These are phyloP conservation scores for Bombus turneri DNA, from an alignment of 1,140 invertebrate species.

Conservation along the genomic window DNA sequence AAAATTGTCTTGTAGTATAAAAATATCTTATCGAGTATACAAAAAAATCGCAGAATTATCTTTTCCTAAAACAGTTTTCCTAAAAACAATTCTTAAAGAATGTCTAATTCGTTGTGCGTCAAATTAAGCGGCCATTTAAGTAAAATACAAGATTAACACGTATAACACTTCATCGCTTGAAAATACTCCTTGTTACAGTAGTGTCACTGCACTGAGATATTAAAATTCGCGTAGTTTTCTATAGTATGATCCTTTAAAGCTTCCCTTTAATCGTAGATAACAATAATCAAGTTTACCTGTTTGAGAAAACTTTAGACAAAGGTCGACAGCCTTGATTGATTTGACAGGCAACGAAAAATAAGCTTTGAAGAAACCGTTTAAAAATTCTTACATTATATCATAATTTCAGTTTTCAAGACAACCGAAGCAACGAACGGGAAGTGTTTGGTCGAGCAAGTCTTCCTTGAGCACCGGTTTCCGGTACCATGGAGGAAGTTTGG, in stretches of 20 bases:
- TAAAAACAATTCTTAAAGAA: not conserved
- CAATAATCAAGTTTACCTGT: not conserved
- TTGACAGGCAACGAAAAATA: not conserved
- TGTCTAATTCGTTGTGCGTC: not conserved
- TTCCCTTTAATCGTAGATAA: not conserved
- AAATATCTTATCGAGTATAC: not conserved
- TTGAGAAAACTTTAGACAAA: not conserved
- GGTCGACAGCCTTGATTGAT: not conserved
- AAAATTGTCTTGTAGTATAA: not conserved
- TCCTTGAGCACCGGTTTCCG: slow-evolving; percentile 93
- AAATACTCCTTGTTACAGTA: not conserved
- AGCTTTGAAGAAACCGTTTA: not conserved
- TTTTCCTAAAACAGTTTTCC: not conserved
- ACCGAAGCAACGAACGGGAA: slow-evolving; percentile 90
- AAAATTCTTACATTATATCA: slow-evolving; percentile 1
- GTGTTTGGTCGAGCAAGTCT: slow-evolving; percentile 96
- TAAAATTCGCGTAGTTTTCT: not conserved
- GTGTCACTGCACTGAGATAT: not conserved
- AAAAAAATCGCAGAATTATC: not conserved
- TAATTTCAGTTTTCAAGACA: slow-evolving; percentile 85
- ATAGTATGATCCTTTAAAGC: not conserved
- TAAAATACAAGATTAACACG: not conserved
- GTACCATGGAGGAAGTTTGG: slow-evolving; percentile 93
- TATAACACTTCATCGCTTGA: not conserved
- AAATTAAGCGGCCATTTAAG: not conserved